Evolutionary conservation across 2,797 vertebrate genomes (phyloP).

Genomic region (Melopsittacus undulatus): DNA sequence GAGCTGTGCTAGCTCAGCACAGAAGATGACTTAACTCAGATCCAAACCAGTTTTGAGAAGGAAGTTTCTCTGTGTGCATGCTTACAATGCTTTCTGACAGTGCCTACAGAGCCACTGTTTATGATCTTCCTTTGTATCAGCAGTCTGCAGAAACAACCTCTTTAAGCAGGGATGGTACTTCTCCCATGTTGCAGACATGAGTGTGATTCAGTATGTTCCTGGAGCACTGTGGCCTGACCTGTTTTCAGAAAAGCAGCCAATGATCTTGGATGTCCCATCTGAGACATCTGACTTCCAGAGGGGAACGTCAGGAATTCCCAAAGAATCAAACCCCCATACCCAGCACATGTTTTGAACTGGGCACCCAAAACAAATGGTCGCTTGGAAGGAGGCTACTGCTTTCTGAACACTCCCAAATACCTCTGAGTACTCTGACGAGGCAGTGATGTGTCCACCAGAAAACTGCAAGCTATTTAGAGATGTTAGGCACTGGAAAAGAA

Average conservation of each 20-base stretch:
- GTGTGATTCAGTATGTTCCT: neutral
- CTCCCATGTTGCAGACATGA: neutral
- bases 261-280: neutral
- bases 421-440: neutral
- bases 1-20: neutral
- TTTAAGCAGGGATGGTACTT: neutral
- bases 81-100: neutral
- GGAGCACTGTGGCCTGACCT: neutral
- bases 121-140: neutral
- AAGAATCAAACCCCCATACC: neutral
- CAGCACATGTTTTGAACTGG: neutral
- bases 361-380: neutral
- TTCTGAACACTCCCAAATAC: neutral
- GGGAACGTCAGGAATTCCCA: neutral
- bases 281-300: conserved; percentile 15
- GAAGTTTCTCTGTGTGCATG: neutral
- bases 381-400: neutral
- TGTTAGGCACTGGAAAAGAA: neutral
- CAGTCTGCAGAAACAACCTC: neutral
- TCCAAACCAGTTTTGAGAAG: neutral
- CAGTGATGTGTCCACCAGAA: neutral
- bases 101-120: neutral
- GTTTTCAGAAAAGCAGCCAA: neutral
- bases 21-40: neutral
- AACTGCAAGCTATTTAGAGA: neutral